Conservation (phyloP, 2,113 vertebrate genomes). For the Neogobius melanostomus region DNA sequence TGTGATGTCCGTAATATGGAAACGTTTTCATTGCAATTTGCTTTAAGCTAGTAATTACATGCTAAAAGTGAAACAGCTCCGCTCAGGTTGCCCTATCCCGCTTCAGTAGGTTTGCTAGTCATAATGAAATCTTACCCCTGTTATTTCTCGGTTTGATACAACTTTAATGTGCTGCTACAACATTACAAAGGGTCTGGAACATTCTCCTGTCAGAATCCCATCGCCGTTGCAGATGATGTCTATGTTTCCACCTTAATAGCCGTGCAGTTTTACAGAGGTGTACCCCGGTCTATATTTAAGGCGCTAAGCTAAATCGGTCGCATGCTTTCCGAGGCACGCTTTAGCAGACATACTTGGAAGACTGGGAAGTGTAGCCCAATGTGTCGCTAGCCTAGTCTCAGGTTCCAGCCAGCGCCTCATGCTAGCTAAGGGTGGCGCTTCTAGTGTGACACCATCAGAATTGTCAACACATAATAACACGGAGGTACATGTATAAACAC, state of each 20-base stretch:
- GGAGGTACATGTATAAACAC: slow-evolving; percentile 51
- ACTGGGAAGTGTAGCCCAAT: slow-evolving; percentile 23
- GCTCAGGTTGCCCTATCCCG: no score
- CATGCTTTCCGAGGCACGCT: slow-evolving; percentile 56
- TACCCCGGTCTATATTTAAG: slow-evolving; percentile 60
- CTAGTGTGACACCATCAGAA: slow-evolving; percentile 55
- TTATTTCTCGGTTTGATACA: background rate
- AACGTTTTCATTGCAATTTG: no score
- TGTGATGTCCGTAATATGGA: no score
- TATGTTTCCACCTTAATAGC: slow-evolving; percentile 48
- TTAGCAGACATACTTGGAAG: slow-evolving; percentile 27
- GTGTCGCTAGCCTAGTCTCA: slow-evolving; percentile 33
- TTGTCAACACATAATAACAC: slow-evolving; percentile 64
- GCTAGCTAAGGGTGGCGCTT: slow-evolving; percentile 38
- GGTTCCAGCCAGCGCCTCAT: slow-evolving; percentile 43
- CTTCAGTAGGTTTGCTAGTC: background rate
- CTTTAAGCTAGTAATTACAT: no score
- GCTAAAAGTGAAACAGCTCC: no score
- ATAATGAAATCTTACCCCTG: background rate
- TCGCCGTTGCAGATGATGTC: slow-evolving; percentile 35
- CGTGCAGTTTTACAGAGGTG: slow-evolving; percentile 45
- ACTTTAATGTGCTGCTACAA: background rate
- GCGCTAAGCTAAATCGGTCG: slow-evolving; percentile 54
- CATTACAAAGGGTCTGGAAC: slow-evolving; percentile 21
- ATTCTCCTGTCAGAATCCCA: slow-evolving; percentile 20